These are phyloP conservation scores for Folsomia candida DNA, from an alignment of 2,888 invertebrate genomes.

Conservation along the genomic window DNA sequence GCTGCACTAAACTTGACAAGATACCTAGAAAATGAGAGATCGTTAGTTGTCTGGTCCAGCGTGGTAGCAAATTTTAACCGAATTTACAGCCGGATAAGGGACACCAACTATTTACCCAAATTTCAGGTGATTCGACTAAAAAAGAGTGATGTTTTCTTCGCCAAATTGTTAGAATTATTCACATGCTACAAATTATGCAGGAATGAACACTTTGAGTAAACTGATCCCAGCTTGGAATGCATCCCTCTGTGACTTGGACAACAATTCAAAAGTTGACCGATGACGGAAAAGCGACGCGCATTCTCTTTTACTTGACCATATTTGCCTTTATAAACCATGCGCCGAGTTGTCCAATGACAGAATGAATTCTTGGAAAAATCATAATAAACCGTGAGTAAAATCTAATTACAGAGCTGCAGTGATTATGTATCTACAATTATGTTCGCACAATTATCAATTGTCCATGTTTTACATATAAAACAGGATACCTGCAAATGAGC, in stretches of 20 bases:
- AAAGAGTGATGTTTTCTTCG: background rate
- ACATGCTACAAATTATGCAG: background rate
- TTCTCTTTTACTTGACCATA: slow-evolving; percentile 20
- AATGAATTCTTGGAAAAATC: too few species aligned
- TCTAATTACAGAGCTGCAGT: too few species aligned
- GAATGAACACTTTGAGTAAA: slow-evolving; percentile 29
- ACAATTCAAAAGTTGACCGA: background rate
- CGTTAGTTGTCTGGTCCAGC: slow-evolving; percentile 29
- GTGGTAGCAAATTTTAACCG: slow-evolving; percentile 25
- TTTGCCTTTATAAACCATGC: slow-evolving; percentile 14
- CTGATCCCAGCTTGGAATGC: slow-evolving; percentile 20
- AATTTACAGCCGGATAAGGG: slow-evolving; percentile 20
- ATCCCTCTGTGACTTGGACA: background rate
- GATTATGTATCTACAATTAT: too few species aligned
- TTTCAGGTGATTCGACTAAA: too few species aligned
- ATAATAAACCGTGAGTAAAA: too few species aligned
- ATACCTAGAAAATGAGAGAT: slow-evolving; percentile 18
- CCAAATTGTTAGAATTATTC: background rate
- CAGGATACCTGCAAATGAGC: slow-evolving; percentile 25
- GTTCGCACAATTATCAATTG: too few species aligned
- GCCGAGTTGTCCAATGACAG: too few species aligned
- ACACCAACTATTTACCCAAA: too few species aligned
- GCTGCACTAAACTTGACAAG: slow-evolving; percentile 11
- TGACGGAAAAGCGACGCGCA: slow-evolving; percentile 1
- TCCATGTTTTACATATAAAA: too few species aligned